Percentiles rank a stretch among this genome's conserved stretches.
Evolutionary conservation across 2,888 invertebrate genomes (phyloP).

Genomic region (Proisotoma minuta): DNA sequence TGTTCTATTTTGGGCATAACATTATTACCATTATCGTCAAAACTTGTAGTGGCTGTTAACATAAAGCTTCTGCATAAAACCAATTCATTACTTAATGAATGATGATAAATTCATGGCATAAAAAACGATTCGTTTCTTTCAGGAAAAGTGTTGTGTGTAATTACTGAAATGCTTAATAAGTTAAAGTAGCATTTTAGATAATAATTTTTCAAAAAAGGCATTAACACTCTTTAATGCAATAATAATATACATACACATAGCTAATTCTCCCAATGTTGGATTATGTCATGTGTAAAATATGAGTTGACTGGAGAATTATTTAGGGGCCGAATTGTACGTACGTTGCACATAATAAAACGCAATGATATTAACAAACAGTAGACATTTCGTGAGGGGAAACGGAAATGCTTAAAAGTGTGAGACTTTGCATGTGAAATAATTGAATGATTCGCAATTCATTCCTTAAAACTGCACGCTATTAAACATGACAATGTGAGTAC

Average conservation of each 20-base stretch:
- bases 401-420: conserved; percentile 46
- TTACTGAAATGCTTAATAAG: too few species aligned
- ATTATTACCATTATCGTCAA: too few species aligned
- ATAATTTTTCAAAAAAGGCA: too few species aligned
- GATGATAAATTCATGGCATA: too few species aligned
- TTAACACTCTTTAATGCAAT: too few species aligned
- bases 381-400: conserved; percentile 25
- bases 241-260: background rate
- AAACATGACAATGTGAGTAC: conserved; percentile 46
- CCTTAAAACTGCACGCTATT: conserved; percentile 35
- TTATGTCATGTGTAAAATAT: background rate
- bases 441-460: conserved; percentile 48
- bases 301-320: background rate
- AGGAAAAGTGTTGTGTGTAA: too few species aligned
- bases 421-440: conserved; percentile 48
- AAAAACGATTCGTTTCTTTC: too few species aligned
- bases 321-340: too few species aligned
- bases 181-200: too few species aligned
- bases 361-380: background rate
- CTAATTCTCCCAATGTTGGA: background rate
- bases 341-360: background rate
- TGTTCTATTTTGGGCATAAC: too few species aligned
- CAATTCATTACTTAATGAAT: background rate
- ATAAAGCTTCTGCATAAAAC: background rate
- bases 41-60: too few species aligned